Evolutionary conservation across 1,140 invertebrate species (phyloP).

Genomic region (Oedothorax gibbosus): DNA sequence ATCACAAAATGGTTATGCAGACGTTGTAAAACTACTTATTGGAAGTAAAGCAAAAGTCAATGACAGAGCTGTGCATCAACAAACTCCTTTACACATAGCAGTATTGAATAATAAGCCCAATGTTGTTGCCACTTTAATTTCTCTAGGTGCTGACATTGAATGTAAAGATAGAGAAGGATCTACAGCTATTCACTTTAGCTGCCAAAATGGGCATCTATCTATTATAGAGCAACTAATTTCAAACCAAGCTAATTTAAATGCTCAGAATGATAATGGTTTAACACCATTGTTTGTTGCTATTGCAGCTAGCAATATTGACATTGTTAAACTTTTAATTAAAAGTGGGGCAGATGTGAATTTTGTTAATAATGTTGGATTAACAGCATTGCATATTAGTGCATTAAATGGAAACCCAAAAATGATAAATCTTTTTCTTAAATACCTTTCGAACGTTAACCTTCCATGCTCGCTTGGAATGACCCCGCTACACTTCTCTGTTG

Average conservation of each 20-base stretch:
- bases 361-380: neutral
- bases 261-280: neutral
- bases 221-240: neutral
- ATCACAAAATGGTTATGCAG: constrained; percentile 90
- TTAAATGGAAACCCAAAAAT: too few relatives aligned
- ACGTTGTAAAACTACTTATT: constrained; percentile 96
- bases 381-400: too few relatives aligned
- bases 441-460: too few relatives aligned
- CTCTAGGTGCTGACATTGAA: constrained; percentile 80
- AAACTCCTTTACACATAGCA: constrained; percentile 51
- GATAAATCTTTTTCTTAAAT: too few relatives aligned
- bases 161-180: neutral
- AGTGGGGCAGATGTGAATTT: neutral
- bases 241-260: neutral
- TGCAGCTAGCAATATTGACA: neutral
- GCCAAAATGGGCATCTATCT: neutral
- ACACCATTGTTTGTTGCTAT: neutral
- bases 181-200: neutral
- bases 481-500: neutral
- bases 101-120: neutral
- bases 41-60: constrained; percentile 96
- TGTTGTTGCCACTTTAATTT: constrained; percentile 65
- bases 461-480: neutral
- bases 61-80: constrained; percentile 86
- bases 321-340: neutral